phyloP scores from a whole-genome alignment of 2,113 vertebrate genomes.

The Oryzias celebensis region DNA sequence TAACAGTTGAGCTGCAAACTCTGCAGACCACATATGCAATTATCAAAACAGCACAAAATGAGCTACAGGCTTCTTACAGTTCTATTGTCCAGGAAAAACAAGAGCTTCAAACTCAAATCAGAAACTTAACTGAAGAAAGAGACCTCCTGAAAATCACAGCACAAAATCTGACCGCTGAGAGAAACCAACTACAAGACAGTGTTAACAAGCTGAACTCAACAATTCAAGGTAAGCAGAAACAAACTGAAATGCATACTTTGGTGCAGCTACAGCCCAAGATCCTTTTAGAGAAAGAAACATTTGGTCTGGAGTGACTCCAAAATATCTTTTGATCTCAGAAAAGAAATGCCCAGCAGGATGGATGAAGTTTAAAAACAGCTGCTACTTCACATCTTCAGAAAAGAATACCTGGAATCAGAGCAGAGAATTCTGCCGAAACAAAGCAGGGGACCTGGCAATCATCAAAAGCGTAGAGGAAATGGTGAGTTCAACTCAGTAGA shows the following conservation, averaged over 20 bases:
- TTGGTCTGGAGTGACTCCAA: not conserved
- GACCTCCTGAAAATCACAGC: constrained; percentile 18
- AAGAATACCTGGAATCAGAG: constrained; percentile 46
- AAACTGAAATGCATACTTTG: not conserved
- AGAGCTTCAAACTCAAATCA: constrained; percentile 6
- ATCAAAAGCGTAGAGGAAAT: constrained; percentile 47
- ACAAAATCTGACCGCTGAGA: constrained; percentile 45
- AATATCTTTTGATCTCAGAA: constrained; percentile 9
- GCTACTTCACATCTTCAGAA: constrained; percentile 42
- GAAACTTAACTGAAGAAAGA: constrained; percentile 20
- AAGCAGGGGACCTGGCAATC: constrained; percentile 54
- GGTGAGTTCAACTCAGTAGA: constrained; percentile 41
- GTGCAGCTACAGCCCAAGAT: not conserved
- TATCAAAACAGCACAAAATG: constrained; percentile 1
- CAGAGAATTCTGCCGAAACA: constrained; percentile 41
- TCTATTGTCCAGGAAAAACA: constrained; percentile 21
- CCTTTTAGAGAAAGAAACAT: not conserved
- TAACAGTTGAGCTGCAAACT: not conserved
- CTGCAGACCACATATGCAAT: constrained; percentile 15
- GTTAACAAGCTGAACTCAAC: constrained; percentile 14
- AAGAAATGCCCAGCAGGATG: constrained; percentile 49
- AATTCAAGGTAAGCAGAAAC: constrained; percentile 15
- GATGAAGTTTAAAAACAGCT: constrained; percentile 43
- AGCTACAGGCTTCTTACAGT: not conserved
- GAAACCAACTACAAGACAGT: constrained; percentile 13